phyloP scores from a whole-genome alignment of 2,113 vertebrate genomes.

The Chaetodon trifascialis region DNA sequence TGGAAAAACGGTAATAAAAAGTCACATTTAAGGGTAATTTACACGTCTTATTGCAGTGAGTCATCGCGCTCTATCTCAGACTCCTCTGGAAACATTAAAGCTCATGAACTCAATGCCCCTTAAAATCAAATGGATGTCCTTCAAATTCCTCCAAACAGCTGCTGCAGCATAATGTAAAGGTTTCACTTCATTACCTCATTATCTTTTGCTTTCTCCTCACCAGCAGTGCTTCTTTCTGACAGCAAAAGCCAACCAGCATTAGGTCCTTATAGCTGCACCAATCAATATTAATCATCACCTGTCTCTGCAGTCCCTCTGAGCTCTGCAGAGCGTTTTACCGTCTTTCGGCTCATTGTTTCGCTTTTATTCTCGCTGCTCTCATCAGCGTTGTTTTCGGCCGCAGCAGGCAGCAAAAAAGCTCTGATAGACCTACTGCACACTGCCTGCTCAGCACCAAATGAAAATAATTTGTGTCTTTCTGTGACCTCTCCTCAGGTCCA shows the following conservation, averaged over 20 bases:
- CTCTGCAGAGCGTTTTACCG: not conserved
- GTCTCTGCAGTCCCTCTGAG: not conserved
- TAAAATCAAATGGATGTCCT: slow-evolving; percentile 17
- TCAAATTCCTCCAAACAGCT: slow-evolving; percentile 14
- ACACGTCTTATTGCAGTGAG: not conserved
- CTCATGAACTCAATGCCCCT: not conserved
- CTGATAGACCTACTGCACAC: not conserved
- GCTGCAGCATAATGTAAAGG: slow-evolving; percentile 19
- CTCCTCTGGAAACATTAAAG: not conserved
- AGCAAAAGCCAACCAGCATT: not conserved
- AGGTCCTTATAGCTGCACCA: not conserved
- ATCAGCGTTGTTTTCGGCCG: not conserved
- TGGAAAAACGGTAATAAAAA: not conserved
- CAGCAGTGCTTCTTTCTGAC: not conserved
- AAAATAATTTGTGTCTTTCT: not conserved
- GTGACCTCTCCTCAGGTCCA: slow-evolving; percentile 82
- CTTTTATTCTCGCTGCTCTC: not conserved
- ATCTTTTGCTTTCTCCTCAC: not conserved
- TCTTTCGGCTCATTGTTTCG: slow-evolving; percentile 8
- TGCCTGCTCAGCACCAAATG: not conserved
- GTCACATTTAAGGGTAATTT: not conserved
- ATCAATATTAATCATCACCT: not conserved
- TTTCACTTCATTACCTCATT: slow-evolving; percentile 29
- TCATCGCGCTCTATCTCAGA: not conserved
- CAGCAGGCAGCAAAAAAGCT: not conserved